Conservation (phyloP, 1,140 invertebrate genomes). For the Penaeus japonicus region DNA sequence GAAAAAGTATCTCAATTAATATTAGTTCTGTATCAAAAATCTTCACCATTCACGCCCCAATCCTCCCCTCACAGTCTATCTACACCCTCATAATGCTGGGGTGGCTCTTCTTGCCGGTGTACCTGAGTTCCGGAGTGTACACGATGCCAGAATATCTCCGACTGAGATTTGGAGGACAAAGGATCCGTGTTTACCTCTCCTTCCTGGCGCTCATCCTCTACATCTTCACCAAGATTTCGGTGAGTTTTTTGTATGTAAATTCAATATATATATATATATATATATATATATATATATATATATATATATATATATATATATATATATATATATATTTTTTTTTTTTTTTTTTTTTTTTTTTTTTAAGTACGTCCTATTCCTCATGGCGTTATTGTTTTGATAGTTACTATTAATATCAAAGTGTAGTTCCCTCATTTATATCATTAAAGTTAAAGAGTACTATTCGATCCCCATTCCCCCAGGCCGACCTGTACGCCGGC, state of each 20-base stretch:
- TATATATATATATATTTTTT: neutral
- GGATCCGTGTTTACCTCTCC: constrained; percentile 69
- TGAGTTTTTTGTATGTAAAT: constrained; percentile 60
- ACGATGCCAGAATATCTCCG: constrained; percentile 71
- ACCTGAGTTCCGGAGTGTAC: constrained; percentile 67
- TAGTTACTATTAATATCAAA: no score
- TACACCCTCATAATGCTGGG: constrained; percentile 67
- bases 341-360: neutral
- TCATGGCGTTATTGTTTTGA: neutral
- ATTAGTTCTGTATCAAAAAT: no score
- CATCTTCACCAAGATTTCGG: constrained; percentile 71
- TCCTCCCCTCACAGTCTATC: constrained; percentile 63
- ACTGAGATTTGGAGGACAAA: constrained; percentile 68
- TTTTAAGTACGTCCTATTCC: neutral
- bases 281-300: neutral
- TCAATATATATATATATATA: neutral
- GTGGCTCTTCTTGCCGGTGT: constrained; percentile 71
- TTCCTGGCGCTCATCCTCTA: constrained; percentile 68
- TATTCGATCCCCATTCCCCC: neutral
- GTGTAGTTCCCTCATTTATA: no score
- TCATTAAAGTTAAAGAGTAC: no score
- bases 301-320: neutral
- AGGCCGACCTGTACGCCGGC: constrained; percentile 70
- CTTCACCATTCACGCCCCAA: no score
- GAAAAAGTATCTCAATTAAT: no score